Percentiles rank a stretch among this genome's conserved stretches.
Evolutionary conservation across 2,797 vertebrate species (phyloP).

Genomic region (Poecilia velifera): DNA sequence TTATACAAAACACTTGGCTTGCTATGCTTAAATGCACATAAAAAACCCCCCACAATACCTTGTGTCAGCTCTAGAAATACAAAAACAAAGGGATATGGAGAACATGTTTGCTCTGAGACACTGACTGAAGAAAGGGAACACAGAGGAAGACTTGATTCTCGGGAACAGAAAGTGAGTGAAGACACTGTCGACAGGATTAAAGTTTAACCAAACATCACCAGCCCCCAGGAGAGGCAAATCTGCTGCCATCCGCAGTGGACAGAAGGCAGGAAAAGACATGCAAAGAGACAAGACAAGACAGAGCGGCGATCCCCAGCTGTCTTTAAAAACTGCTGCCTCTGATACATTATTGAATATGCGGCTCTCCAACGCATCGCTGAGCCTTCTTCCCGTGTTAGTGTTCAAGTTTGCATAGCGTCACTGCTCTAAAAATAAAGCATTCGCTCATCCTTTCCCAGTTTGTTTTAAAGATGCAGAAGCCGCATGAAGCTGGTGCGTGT

Average conservation of each 20-base stretch:
- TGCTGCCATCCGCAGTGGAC: constrained; percentile 53
- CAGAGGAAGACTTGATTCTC: constrained; percentile 35
- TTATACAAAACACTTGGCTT: not conserved
- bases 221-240: constrained; percentile 52
- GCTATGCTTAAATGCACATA: not conserved
- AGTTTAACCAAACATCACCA: constrained; percentile 69
- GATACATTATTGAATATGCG: constrained; percentile 79
- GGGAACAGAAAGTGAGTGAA: constrained; percentile 39
- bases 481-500: constrained; percentile 42
- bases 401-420: constrained; percentile 69
- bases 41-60: not conserved
- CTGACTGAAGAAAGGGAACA: constrained; percentile 9
- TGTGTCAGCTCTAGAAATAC: not conserved
- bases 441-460: constrained; percentile 63
- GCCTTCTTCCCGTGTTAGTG: constrained; percentile 76
- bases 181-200: constrained; percentile 62
- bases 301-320: constrained; percentile 70
- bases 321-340: constrained; percentile 70
- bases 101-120: constrained; percentile 23
- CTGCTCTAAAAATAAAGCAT: constrained; percentile 77
- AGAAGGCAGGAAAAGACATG: constrained; percentile 48
- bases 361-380: constrained; percentile 76
- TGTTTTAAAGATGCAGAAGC: constrained; percentile 75
- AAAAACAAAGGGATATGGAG: constrained; percentile 22
- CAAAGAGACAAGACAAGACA: constrained; percentile 66